Percentiles rank a stretch among this genome's conserved stretches.
These are phyloP conservation scores for Dinoponera quadriceps DNA, from an alignment of 1,140 invertebrate species.

Conservation along the genomic window DNA sequence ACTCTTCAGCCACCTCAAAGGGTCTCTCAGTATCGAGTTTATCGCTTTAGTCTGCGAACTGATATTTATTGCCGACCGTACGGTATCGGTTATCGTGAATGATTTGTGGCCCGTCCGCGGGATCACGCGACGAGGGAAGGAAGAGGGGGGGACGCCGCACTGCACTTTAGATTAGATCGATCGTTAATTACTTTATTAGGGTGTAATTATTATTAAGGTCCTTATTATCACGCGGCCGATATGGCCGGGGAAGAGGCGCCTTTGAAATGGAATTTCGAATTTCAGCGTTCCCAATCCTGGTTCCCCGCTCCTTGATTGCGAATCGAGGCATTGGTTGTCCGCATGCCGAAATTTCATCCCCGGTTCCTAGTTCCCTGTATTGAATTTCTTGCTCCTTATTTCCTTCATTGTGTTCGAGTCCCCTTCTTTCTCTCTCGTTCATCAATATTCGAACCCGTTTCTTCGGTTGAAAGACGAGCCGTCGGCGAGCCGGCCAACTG, in stretches of 20 bases:
- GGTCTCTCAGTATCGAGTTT: neutral
- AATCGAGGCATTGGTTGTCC: too few species aligned
- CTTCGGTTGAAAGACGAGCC: constrained; percentile 44
- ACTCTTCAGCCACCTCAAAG: neutral
- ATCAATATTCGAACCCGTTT: constrained; percentile 42
- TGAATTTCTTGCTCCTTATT: too few species aligned
- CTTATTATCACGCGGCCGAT: constrained; percentile 36
- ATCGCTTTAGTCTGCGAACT: constrained; percentile 46
- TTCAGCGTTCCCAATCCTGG: too few species aligned
- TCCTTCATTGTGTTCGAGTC: too few species aligned
- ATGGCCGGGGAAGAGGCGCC: neutral
- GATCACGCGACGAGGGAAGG: neutral
- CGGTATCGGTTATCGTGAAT: neutral
- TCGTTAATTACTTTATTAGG: neutral
- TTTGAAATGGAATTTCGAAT: too few species aligned
- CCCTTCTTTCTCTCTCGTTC: too few species aligned
- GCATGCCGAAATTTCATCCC: too few species aligned
- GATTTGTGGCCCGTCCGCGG: constrained; percentile 7
- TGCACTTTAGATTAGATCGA: neutral
- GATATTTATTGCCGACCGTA: constrained; percentile 4
- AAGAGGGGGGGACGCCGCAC: neutral
- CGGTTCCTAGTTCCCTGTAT: too few species aligned
- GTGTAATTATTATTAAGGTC: neutral
- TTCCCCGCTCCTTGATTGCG: too few species aligned
- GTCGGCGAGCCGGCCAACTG: constrained; percentile 39